phyloP scores from a whole-genome alignment of 1,140 invertebrate species.

The Ceratosolen solmsi region DNA sequence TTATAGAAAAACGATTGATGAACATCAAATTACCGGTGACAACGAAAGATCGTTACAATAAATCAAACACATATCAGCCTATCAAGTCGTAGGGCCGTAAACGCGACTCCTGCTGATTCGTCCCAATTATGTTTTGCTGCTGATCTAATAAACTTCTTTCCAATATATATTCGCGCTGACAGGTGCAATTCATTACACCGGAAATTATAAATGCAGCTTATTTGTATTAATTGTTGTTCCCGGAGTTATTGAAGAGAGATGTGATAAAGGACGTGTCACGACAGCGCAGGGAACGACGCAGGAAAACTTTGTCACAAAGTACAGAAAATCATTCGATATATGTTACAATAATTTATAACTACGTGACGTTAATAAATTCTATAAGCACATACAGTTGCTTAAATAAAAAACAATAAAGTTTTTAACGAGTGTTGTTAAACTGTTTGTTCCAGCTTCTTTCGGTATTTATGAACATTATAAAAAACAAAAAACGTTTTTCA shows the following conservation, averaged over 20 bases:
- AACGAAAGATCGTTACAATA: conserved; percentile 63
- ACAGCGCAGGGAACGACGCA: too few species aligned
- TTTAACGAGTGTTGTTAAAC: background rate
- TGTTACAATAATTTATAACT: background rate
- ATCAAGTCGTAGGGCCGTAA: conserved; percentile 11
- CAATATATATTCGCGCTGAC: background rate
- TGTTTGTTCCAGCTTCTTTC: background rate
- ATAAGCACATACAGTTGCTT: background rate
- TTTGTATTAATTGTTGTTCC: background rate
- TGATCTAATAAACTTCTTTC: conserved; percentile 37
- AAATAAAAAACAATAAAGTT: background rate
- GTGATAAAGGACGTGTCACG: background rate
- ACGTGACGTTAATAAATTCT: background rate
- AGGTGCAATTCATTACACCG: background rate
- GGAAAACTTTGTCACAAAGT: background rate
- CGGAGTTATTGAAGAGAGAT: background rate
- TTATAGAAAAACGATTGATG: conserved; percentile 72
- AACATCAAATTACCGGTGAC: conserved; percentile 70
- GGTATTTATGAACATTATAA: conserved; percentile 4
- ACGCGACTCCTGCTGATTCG: conserved; percentile 11
- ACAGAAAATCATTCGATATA: background rate
- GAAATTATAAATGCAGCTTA: background rate
- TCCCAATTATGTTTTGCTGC: conserved; percentile 3
- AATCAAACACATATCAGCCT: conserved; percentile 59
- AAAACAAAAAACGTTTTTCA: conserved; percentile 8